phyloP scores from a whole-genome alignment of 23 tunicate species.

The Ascidia mentula region DNA sequence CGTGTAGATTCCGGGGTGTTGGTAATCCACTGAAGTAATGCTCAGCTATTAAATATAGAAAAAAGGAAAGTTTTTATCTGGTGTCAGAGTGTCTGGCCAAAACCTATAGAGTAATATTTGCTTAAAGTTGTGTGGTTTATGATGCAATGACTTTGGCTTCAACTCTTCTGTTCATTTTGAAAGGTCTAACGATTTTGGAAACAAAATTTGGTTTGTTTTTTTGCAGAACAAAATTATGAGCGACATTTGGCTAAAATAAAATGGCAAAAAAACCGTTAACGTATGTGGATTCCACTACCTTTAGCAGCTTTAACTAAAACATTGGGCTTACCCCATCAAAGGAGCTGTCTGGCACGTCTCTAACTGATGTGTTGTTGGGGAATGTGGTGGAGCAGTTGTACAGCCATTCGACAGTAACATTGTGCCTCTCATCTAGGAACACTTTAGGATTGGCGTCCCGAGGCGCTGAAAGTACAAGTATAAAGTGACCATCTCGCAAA shows the following conservation, averaged over 20 bases:
- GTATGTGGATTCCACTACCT: not conserved
- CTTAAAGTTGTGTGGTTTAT: no score
- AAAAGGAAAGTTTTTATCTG: no score
- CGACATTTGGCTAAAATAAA: not conserved
- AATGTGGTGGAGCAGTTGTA: constrained; percentile 10
- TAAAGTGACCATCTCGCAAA: no score
- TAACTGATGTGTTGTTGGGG: constrained; percentile 8
- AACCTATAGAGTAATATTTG: no score
- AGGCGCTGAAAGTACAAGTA: constrained; percentile 9
- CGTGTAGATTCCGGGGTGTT: constrained; percentile 63
- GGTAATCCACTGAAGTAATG: constrained; percentile 3
- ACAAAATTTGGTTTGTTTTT: no score
- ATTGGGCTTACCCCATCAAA: not conserved
- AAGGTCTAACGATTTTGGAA: no score
- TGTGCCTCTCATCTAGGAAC: constrained; percentile 1
- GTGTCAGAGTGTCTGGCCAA: no score
- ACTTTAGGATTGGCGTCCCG: not conserved
- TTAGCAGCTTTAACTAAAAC: not conserved
- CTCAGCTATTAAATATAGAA: no score
- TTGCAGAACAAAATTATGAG: not conserved
- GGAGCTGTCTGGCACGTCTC: not conserved
- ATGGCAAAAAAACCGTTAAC: not conserved
- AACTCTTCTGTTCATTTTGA: no score
- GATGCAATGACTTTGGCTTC: no score
- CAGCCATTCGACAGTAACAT: constrained; percentile 9